Evolutionary conservation across 2,888 invertebrate species (phyloP).

Genomic region (Plagodis pulveraria): DNA sequence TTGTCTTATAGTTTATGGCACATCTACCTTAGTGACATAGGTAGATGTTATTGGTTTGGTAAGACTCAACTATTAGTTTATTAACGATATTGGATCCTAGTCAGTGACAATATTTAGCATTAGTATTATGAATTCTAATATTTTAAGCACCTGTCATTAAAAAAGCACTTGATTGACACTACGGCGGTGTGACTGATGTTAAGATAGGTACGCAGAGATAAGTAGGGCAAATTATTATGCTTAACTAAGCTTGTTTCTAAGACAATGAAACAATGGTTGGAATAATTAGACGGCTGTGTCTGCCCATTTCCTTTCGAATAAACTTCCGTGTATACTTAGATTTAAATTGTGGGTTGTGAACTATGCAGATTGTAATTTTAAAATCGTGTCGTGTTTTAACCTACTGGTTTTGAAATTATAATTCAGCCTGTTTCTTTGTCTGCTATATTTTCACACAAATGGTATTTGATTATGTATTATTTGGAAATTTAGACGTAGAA

Average conservation of each 20-base stretch:
- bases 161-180: conserved; percentile 24
- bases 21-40: too few relatives aligned
- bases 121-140: conserved; percentile 21
- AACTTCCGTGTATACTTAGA: conserved; percentile 44
- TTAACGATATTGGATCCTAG: background rate
- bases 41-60: too few relatives aligned
- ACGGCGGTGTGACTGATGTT: conserved; percentile 15
- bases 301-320: conserved; percentile 51
- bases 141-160: conserved; percentile 19
- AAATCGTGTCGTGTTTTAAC: conserved; percentile 21
- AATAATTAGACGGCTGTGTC: conserved; percentile 45
- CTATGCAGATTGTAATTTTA: conserved; percentile 14
- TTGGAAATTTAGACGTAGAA: too few relatives aligned
- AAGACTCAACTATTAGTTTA: too few relatives aligned
- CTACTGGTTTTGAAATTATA: background rate
- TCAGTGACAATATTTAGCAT: conserved; percentile 5
- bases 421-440: background rate
- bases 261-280: conserved; percentile 59
- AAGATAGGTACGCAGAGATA: conserved; percentile 11
- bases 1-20: too few relatives aligned
- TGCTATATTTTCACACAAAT: background rate
- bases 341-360: conserved; percentile 13
- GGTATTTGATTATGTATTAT: background rate
- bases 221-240: conserved; percentile 6
- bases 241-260: conserved; percentile 21